These are phyloP conservation scores for Eulemur rufifrons DNA, from an alignment of 2,113 vertebrate species.

Conservation along the genomic window DNA sequence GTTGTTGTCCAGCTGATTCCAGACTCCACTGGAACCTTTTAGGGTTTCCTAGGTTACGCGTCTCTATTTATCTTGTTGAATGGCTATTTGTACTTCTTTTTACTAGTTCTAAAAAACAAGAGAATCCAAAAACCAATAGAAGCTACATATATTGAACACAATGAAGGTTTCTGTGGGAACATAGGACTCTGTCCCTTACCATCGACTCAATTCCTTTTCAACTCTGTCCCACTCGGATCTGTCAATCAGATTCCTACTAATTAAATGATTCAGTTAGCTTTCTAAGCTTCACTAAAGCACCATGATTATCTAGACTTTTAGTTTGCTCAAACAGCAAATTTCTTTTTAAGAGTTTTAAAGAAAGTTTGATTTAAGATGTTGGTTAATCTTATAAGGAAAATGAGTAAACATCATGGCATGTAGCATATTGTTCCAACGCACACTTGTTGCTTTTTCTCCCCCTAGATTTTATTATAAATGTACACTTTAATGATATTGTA, in stretches of 20 bases:
- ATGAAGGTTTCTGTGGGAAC: constrained; percentile 33
- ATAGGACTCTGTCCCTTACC: background rate
- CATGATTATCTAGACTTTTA: background rate
- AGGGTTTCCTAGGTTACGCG: constrained; percentile 4
- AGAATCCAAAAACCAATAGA: constrained; percentile 30
- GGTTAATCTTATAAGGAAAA: constrained; percentile 2
- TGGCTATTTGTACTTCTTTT: background rate
- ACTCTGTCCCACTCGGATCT: background rate
- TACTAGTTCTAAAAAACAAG: constrained; percentile 6
- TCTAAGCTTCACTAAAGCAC: background rate
- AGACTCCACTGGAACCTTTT: background rate
- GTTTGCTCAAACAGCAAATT: background rate
- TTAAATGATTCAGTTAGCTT: constrained; percentile 21
- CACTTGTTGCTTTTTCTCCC: background rate
- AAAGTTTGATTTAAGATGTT: background rate
- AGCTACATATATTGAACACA: background rate
- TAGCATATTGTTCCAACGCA: background rate
- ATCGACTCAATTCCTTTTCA: background rate
- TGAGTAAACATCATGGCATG: background rate
- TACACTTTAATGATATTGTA: background rate
- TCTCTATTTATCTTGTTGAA: constrained; percentile 39
- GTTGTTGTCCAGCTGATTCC: background rate
- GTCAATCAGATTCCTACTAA: background rate
- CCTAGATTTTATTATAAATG: background rate
- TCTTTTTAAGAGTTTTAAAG: background rate